Evolutionary conservation across 2,888 invertebrate genomes (phyloP), one percentile per base, ranked within the genome.

Genomic region (Periphyllus acericola): DNA sequence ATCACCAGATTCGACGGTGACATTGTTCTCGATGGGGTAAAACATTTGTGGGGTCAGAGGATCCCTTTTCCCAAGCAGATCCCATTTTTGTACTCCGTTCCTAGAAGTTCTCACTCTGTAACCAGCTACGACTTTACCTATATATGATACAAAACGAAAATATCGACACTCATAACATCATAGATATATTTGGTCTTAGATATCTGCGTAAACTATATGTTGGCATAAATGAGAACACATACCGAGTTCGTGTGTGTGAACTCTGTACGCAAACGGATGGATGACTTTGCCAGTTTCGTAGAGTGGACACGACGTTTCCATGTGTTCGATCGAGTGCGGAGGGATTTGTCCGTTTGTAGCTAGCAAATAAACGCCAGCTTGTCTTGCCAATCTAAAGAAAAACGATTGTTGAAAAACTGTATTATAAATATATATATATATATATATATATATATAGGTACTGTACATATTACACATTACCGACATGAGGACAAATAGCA

Each of bases 31-130:
- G 0, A 96, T 94, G 0, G 96, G 96, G 92, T 98, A 98, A 93
- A 98, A 98, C 98, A 98, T 98, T 92, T 98, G 96, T 0, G 98
- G 97, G 29, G 95, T 94, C 90, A 96, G 93, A 0, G 98, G 98
- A 92, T 97, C 93, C 90, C 95, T 94, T 92, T 96, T 96, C 52
- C 98, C 98, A 83, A 98, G 92, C 87, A 96, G 92, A 11, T 93
- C 94, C 98, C 98, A 98, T 25, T 94, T 92, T 90, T 96, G 95
- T 52, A 93, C 92, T 0, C 93, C 93, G 5, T 66, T 72, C 82
- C 91, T 79, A 34, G 93, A 92, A n/a, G 92, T 91, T 0, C 93
- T 92, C 2, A 97, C 94, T 88, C 94, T 93, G 92, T 96, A 98
- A 0, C 98, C 98, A 0, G 96, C 93, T 0, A 98, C 98, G 0